phyloP scores from a whole-genome alignment of 2,888 invertebrate species.

The Eupsilia transversa region DNA sequence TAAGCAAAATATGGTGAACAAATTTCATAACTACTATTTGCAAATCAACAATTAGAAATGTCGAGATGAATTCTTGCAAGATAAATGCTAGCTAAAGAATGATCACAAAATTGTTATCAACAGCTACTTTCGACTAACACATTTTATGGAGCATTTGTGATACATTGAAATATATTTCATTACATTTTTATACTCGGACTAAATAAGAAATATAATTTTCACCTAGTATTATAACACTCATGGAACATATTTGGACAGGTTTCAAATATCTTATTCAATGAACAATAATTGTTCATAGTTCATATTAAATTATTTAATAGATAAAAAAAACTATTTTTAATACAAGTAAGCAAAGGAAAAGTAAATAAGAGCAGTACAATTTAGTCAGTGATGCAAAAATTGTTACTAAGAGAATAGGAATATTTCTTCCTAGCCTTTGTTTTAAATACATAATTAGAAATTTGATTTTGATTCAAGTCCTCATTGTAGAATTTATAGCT shows the following conservation, averaged over 20 bases:
- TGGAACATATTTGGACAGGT: conserved; percentile 52
- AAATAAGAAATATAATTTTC: conserved; percentile 50
- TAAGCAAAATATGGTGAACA: conserved; percentile 60
- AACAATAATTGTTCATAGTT: no score
- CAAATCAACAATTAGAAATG: conserved; percentile 12
- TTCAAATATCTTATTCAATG: conserved; percentile 26
- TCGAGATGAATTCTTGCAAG: conserved; percentile 18
- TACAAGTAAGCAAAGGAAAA: background rate
- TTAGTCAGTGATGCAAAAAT: conserved; percentile 55
- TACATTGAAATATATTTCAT: conserved; percentile 22
- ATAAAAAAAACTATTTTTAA: conserved; percentile 11
- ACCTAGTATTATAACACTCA: conserved; percentile 62
- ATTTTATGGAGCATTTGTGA: conserved; percentile 29
- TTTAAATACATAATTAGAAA: conserved; percentile 14
- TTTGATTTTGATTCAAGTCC: conserved; percentile 19
- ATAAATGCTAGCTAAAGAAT: conserved; percentile 6
- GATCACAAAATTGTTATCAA: conserved; percentile 3
- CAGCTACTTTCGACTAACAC: conserved; percentile 21
- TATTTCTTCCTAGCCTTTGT: conserved; percentile 47
- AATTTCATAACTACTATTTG: conserved; percentile 9
- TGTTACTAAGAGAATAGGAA: conserved; percentile 31
- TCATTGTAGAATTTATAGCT: conserved; percentile 27
- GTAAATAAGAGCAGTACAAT: conserved; percentile 29
- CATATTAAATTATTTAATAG: no score
- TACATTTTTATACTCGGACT: conserved; percentile 11